phyloP scores from a whole-genome alignment of 2,888 invertebrate species.

The Erebia palarica region DNA sequence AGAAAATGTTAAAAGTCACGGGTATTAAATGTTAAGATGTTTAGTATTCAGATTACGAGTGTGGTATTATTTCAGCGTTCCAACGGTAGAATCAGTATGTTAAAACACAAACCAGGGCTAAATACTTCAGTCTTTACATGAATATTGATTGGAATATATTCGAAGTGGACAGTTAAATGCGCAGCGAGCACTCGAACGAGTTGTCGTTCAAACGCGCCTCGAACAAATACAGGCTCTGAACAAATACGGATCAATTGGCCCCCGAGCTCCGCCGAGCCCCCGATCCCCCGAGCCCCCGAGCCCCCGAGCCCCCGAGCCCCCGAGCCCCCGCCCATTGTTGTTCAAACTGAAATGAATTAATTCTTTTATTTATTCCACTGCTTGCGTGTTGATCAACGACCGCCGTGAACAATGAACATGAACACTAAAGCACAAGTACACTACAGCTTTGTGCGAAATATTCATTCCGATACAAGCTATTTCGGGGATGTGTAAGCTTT shows the following conservation, averaged over 20 bases:
- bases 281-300: neutral
- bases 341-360: conserved; percentile 6
- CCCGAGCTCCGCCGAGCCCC: no score
- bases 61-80: no score
- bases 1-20: no score
- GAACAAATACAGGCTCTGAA: neutral
- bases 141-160: neutral
- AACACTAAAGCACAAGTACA: no score
- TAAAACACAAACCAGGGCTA: neutral
- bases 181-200: neutral
- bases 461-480: no score
- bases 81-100: no score
- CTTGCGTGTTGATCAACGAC: no score
- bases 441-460: no score
- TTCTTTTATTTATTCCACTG: neutral
- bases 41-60: no score
- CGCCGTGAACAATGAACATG: no score
- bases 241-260: neutral
- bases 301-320: neutral
- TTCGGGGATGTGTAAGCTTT: no score
- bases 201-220: neutral
- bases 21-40: no score
- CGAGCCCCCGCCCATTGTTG: neutral
- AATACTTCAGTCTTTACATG: neutral
- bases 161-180: neutral